Evolutionary conservation across 2,113 vertebrate species (phyloP).

Genomic region (Myotis yumanensis): DNA sequence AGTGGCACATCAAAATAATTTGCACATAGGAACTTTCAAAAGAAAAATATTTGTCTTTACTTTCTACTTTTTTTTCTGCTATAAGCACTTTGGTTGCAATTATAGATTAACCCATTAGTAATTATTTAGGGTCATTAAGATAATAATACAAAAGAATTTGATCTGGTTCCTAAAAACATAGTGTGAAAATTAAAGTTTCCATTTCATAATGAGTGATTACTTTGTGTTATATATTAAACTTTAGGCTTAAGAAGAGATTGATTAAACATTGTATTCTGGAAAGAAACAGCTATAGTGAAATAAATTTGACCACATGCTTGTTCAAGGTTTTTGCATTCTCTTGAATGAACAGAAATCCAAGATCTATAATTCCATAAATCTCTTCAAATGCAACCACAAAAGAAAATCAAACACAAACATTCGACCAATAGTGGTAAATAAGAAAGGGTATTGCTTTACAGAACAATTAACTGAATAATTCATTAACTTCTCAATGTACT

Average conservation of each 20-base stretch:
- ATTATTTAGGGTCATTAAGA: conserved; percentile 20
- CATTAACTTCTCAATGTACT: conserved; percentile 68
- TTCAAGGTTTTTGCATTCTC: conserved; percentile 62
- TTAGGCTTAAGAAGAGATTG: conserved; percentile 46
- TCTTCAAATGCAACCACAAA: conserved; percentile 67
- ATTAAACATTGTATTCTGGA: conserved; percentile 54
- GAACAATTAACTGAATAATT: conserved; percentile 69
- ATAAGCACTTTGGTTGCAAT: conserved; percentile 2
- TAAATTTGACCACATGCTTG: conserved; percentile 46
- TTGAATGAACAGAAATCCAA: conserved; percentile 68
- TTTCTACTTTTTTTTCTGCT: conserved; percentile 36
- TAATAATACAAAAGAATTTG: conserved; percentile 33
- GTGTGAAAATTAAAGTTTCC: background rate
- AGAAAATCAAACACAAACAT: conserved; percentile 63
- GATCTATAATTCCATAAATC: conserved; percentile 64
- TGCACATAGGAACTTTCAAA: conserved; percentile 29
- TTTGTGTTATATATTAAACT: conserved; percentile 55
- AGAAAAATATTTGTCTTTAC: conserved; percentile 41
- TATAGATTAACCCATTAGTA: background rate
- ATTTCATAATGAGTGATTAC: conserved; percentile 35
- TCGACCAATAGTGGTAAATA: conserved; percentile 61
- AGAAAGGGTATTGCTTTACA: conserved; percentile 70
- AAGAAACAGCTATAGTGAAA: conserved; percentile 60
- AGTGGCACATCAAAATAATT: conserved; percentile 53
- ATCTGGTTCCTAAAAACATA: conserved; percentile 44